Evolutionary conservation across 2,113 vertebrate genomes (phyloP).

Genomic region (western clawed frog (Xenopus tropicalis)): UCB_Xtro_10.0 CM004452.2:40143001-40143500

Average conservation of each 20-base stretch:
- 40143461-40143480: background rate
- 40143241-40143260: constrained; percentile 44
- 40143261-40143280: constrained; percentile 41
- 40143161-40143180: constrained; percentile 25
- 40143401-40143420: constrained; percentile 16
- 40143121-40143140: background rate
- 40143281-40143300: constrained; percentile 27
- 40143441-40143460: background rate
- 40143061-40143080: too few species aligned
- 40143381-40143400: constrained; percentile 20
- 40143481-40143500: too few species aligned
- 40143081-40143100: too few species aligned
- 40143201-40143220: constrained; percentile 17
- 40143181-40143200: constrained; percentile 7
- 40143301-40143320: constrained; percentile 32
- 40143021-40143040: too few species aligned
- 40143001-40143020: too few species aligned
- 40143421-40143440: constrained; percentile 1
- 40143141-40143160: constrained; percentile 4
- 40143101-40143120: too few species aligned
- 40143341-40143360: constrained; percentile 42
- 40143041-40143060: too few species aligned
- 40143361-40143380: constrained; percentile 31
- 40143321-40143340: constrained; percentile 40
- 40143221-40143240: constrained; percentile 34